Conservation (phyloP, 2,113 vertebrate species). For the Oxyruncus cristatus region DNA sequence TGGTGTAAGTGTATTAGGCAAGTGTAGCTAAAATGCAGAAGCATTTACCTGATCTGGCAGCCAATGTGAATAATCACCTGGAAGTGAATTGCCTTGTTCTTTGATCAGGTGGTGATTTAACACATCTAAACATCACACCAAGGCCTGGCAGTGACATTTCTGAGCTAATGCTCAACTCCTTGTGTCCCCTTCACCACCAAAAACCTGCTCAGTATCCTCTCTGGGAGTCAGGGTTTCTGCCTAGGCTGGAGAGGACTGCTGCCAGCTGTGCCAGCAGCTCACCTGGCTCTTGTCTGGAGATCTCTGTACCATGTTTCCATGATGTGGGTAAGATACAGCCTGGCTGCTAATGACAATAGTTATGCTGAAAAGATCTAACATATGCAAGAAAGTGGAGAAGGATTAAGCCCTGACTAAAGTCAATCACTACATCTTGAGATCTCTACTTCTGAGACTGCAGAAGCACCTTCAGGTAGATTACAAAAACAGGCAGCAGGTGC, state of each 20-base stretch:
- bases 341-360: neutral
- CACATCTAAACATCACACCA: neutral
- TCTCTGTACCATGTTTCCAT: neutral
- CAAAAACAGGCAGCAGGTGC: neutral
- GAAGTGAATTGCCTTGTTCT: neutral
- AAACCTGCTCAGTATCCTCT: neutral
- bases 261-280: neutral
- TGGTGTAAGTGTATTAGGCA: neutral
- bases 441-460: neutral
- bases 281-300: neutral
- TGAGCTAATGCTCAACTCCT: neutral
- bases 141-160: neutral
- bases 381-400: neutral
- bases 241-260: neutral
- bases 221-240: neutral
- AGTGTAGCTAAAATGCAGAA: neutral
- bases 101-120: neutral
- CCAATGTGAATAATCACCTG: neutral
- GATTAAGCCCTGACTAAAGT: neutral
- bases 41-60: neutral
- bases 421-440: neutral
- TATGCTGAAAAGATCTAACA: neutral
- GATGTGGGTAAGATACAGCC: neutral
- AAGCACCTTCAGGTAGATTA: neutral
- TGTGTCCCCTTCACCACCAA: neutral